Conservation (phyloP, 2,797 vertebrate species). For the Poecilia picta region DNA sequence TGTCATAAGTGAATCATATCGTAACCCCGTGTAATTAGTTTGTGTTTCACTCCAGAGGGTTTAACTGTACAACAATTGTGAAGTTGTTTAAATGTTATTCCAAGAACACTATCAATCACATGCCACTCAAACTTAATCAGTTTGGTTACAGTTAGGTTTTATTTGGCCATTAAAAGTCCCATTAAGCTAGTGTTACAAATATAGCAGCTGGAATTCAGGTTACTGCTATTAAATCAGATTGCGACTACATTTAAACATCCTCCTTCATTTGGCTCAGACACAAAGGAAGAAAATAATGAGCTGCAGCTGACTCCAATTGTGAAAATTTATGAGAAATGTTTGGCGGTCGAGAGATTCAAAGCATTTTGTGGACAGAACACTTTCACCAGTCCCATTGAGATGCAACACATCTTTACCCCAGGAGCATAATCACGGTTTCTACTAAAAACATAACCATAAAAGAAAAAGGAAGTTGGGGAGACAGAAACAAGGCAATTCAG, state of each 20-base stretch:
- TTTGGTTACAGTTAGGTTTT: not conserved
- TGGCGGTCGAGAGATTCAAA: not conserved
- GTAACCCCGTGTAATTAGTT: not conserved
- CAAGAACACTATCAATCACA: not conserved
- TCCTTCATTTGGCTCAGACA: not conserved
- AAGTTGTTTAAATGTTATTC: not conserved
- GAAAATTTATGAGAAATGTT: not conserved
- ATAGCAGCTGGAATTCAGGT: not conserved
- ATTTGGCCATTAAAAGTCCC: not conserved
- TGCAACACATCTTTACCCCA: not conserved
- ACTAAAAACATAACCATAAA: not conserved
- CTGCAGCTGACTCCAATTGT: not conserved
- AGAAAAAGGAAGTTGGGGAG: not conserved
- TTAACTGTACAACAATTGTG: not conserved
- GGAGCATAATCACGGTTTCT: not conserved
- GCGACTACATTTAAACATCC: not conserved
- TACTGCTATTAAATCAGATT: not conserved
- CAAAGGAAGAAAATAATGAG: not conserved
- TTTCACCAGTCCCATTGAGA: not conserved
- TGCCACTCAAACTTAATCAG: not conserved
- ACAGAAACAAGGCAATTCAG: not conserved
- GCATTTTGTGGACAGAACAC: not conserved
- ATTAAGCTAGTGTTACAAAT: not conserved
- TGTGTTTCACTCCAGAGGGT: not conserved
- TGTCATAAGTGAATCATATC: not conserved